Conservation (phyloP, 2,888 invertebrate genomes). For the Spialia ferax region DNA sequence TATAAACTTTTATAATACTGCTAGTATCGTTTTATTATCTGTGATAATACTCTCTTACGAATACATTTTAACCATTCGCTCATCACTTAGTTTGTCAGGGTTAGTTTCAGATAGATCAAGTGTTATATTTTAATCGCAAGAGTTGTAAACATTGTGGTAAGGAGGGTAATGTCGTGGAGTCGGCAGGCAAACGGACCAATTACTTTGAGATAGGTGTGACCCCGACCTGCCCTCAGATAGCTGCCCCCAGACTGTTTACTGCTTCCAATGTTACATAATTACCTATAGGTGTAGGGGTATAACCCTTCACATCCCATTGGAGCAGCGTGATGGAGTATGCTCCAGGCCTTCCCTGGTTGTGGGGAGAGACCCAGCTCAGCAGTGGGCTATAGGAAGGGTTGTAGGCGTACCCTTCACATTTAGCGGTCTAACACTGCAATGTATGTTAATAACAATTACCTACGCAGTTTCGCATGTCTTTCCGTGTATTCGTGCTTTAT, state of each 20-base stretch:
- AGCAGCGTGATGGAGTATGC: too few species aligned
- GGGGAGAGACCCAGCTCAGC: too few species aligned
- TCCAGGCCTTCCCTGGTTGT: too few species aligned
- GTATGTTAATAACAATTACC: background rate
- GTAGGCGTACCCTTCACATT: background rate
- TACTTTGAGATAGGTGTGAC: slow-evolving; percentile 41
- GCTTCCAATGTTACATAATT: slow-evolving; percentile 8
- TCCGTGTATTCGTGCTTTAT: background rate
- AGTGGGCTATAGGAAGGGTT: too few species aligned
- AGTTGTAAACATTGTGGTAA: slow-evolving; percentile 6
- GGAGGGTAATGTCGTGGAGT: slow-evolving; percentile 40
- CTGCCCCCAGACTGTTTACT: slow-evolving; percentile 23
- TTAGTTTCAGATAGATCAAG: background rate
- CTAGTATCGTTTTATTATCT: too few species aligned
- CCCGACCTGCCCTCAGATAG: slow-evolving; percentile 41
- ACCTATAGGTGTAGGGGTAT: too few species aligned
- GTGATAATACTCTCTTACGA: too few species aligned
- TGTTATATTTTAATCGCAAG: slow-evolving; percentile 1
- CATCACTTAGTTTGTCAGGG: too few species aligned
- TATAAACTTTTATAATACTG: too few species aligned
- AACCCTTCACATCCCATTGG: too few species aligned
- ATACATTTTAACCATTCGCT: too few species aligned
- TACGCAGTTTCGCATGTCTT: background rate
- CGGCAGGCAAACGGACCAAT: slow-evolving; percentile 34
- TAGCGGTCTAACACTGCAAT: background rate